Conservation (phyloP, 2,888 invertebrate species). For the Timema cristinae region DNA sequence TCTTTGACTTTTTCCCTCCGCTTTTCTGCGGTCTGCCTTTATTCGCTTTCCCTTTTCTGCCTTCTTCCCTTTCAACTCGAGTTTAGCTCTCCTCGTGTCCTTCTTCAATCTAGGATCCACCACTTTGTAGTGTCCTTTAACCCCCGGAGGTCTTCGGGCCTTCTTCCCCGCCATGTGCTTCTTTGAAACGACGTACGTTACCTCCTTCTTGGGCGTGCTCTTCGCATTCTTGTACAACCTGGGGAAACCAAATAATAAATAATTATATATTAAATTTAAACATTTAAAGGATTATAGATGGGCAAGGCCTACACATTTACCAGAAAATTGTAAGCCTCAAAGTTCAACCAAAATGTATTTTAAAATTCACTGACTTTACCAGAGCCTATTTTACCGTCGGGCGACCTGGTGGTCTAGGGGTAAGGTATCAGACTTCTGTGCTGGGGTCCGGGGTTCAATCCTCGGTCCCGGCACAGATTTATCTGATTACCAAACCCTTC, state of each 20-base stretch:
- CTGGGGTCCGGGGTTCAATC: no score
- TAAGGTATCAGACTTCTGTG: no score
- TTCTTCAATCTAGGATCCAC: constrained; percentile 97
- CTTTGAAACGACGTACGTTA: constrained; percentile 91
- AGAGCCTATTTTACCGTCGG: no score
- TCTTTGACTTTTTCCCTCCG: background rate
- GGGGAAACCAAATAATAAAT: constrained; percentile 37
- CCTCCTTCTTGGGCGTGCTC: constrained; percentile 79
- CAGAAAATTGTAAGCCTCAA: no score
- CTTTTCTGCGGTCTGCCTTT: background rate
- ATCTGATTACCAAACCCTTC: no score
- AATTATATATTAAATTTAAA: background rate
- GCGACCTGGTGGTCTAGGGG: no score
- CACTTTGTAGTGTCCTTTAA: constrained; percentile 89
- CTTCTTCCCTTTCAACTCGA: constrained; percentile 18
- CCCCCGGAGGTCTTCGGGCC: constrained; percentile 74
- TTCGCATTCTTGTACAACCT: constrained; percentile 89
- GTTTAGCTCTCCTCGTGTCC: constrained; percentile 50
- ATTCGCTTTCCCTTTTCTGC: background rate
- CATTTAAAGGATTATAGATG: no score
- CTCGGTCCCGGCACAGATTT: no score
- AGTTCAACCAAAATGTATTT: no score
- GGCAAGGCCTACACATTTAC: no score
- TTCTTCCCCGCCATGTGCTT: constrained; percentile 75
- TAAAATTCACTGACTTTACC: no score